Conservation (phyloP, 2,113 vertebrate genomes). For the Aegotheles bennettii region DNA sequence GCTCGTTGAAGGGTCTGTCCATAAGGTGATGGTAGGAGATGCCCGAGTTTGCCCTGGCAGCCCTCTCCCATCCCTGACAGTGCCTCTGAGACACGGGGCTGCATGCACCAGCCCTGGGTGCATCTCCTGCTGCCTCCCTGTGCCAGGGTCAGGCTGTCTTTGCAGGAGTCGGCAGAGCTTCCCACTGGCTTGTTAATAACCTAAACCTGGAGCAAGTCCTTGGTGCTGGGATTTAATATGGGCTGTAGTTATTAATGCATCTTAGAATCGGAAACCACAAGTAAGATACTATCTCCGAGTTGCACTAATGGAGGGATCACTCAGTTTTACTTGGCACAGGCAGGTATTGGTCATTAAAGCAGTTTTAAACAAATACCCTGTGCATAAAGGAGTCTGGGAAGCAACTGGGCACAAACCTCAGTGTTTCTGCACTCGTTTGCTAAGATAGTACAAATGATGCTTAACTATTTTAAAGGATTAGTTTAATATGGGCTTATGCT, state of each 20-base stretch:
- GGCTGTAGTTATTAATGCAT: neutral
- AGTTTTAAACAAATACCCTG: neutral
- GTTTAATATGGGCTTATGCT: neutral
- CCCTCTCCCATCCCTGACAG: neutral
- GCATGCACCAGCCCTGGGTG: neutral
- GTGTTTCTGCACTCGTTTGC: neutral
- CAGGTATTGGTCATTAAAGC: neutral
- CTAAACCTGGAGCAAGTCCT: neutral
- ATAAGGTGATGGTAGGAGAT: neutral
- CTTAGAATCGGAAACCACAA: neutral
- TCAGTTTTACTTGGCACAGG: neutral
- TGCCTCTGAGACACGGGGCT: neutral
- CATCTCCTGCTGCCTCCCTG: accelerated
- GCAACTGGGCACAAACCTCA: neutral
- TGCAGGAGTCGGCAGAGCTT: neutral
- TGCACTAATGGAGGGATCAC: neutral
- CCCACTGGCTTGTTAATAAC: neutral
- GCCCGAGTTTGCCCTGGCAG: neutral
- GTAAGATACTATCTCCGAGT: neutral
- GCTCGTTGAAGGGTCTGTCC: neutral
- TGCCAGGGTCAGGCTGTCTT: neutral
- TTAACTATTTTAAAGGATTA: neutral
- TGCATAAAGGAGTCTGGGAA: neutral
- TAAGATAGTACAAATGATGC: neutral
- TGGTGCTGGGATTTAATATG: neutral